phyloP scores from a whole-genome alignment of 2,797 vertebrate genomes.

The Danio jaintianensis region DNA sequence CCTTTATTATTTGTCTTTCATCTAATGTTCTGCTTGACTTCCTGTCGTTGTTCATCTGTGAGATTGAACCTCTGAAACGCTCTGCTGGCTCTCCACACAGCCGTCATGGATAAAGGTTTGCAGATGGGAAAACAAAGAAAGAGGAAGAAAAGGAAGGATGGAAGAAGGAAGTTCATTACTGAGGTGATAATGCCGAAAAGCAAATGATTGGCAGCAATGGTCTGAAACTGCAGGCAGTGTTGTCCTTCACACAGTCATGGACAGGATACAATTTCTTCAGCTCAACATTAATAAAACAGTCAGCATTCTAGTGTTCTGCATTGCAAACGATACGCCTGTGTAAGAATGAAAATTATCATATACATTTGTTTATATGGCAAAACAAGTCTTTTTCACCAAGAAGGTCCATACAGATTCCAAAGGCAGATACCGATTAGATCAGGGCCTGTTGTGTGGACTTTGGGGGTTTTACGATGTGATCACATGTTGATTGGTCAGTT shows the following conservation, averaged over 20 bases:
- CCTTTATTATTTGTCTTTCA: conserved; percentile 51
- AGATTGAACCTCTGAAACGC: conserved; percentile 51
- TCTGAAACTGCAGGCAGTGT: conserved; percentile 30
- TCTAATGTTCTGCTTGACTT: conserved; percentile 60
- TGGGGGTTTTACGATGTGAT: too few species aligned
- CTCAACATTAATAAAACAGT: conserved; percentile 21
- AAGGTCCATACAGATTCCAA: too few species aligned
- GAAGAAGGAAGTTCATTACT: conserved; percentile 53
- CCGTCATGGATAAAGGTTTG: conserved; percentile 48
- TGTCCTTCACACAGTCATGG: conserved; percentile 36
- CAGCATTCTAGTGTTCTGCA: background rate
- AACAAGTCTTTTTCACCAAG: too few species aligned
- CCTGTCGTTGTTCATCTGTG: conserved; percentile 43
- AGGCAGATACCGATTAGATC: too few species aligned
- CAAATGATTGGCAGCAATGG: conserved; percentile 52
- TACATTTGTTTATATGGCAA: too few species aligned
- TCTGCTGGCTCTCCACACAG: conserved; percentile 34
- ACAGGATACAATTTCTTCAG: conserved; percentile 3
- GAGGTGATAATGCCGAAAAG: conserved; percentile 58
- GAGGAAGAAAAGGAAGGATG: conserved; percentile 31
- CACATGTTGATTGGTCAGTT: too few species aligned
- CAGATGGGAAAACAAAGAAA: conserved; percentile 36
- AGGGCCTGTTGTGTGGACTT: too few species aligned
- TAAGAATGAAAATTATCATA: too few species aligned
- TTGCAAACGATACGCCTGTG: background rate